Conservation (phyloP, 2,888 invertebrate genomes). For the Micoletzkya japonica region DNA sequence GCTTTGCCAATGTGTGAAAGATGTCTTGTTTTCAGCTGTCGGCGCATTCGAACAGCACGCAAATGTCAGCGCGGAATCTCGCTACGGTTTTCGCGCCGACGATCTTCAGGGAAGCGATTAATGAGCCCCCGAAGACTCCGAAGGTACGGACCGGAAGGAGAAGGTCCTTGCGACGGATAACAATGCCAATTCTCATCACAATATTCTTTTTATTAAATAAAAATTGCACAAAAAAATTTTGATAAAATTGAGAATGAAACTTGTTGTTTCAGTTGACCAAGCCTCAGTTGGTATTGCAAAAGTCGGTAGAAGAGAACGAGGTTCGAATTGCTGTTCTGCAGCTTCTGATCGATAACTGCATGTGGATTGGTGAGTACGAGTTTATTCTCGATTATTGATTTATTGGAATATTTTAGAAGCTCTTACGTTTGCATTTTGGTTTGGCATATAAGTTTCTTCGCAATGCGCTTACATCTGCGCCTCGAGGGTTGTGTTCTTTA, state of each 20-base stretch:
- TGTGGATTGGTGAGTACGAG: conserved; percentile 12
- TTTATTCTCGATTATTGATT: no score
- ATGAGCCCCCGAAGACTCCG: conserved; percentile 10
- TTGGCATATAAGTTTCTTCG: no score
- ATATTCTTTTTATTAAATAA: background rate
- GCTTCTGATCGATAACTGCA: conserved; percentile 6
- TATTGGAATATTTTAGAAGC: no score
- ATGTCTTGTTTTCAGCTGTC: conserved; percentile 31
- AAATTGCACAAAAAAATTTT: background rate
- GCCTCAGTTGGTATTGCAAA: background rate
- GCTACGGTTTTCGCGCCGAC: conserved; percentile 46
- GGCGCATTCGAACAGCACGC: conserved; percentile 33
- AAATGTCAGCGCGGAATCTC: conserved; percentile 46
- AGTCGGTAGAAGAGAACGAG: conserved; percentile 5
- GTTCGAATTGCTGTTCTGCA: background rate
- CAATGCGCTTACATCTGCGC: no score
- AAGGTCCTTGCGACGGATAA: background rate
- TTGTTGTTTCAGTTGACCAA: no score
- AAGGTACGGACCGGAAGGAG: background rate
- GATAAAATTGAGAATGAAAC: background rate
- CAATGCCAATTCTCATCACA: background rate
- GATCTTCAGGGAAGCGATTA: conserved; percentile 38
- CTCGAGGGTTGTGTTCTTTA: no score
- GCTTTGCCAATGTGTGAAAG: background rate
- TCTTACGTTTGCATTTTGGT: no score